Evolutionary conservation across 2,113 vertebrate genomes (phyloP).

Genomic region (Stigmatopora argus): DNA sequence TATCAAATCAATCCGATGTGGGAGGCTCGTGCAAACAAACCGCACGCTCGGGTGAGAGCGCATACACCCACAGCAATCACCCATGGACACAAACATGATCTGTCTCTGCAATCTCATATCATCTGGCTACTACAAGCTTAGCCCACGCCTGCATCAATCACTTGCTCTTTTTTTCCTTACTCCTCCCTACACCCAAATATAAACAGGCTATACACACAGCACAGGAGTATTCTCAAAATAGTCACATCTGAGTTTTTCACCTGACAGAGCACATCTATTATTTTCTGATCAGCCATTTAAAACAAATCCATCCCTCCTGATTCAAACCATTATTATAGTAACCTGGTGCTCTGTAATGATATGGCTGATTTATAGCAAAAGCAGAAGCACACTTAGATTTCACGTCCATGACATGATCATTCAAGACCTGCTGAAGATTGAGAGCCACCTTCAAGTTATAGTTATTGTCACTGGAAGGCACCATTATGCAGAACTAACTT

Average conservation of each 20-base stretch:
- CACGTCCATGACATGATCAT: no score
- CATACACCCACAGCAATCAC: constrained; percentile 16
- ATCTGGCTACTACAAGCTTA: constrained; percentile 42
- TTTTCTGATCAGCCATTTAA: neutral
- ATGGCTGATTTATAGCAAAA: no score
- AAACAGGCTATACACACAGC: constrained; percentile 9
- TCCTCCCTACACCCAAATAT: neutral
- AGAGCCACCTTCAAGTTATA: no score
- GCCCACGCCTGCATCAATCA: constrained; percentile 54
- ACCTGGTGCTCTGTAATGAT: no score
- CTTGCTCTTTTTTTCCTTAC: constrained; percentile 2
- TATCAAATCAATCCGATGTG: constrained; percentile 53
- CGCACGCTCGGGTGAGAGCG: constrained; percentile 6
- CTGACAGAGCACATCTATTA: neutral
- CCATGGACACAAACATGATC: constrained; percentile 8
- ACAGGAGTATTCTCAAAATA: neutral
- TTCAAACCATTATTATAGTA: no score
- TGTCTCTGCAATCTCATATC: constrained; percentile 24
- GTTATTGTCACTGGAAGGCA: no score
- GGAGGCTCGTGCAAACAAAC: constrained; percentile 32
- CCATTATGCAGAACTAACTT: no score
- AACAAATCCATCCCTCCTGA: no score
- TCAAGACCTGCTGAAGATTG: no score
- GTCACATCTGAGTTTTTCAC: neutral
- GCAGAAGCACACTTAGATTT: no score